Base-by-base conservation (phyloP, 1,140 invertebrate species). In the Hesperophylax magnus region DNA sequence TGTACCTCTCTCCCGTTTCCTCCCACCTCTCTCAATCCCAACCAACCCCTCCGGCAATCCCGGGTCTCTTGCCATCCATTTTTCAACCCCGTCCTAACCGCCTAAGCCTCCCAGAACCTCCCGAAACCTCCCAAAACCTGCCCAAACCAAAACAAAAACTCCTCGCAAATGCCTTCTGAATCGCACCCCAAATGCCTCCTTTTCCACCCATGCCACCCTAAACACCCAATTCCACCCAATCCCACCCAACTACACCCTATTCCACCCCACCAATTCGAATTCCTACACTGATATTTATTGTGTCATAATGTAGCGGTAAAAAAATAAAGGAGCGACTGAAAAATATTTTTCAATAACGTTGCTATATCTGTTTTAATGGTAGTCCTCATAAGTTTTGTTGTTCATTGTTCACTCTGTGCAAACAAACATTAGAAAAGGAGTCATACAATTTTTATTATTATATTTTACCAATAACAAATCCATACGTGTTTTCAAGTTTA, bases 301-400 rank as follows among this genome's bases (percentile, higher is more conserved):
- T 67, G 31, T 67, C 63, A 67, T 67, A 67, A 67, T 67, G 63
- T 67, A 67, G 27, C 63, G 17, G 31, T 67, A 67, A n/a, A 31
- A 67, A 67, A 67, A 67, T 67, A 67, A 67, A 67, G 31, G 63
- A 67, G 63, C 63, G 31, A 67, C 18, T 61, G 24, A 67, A 67
- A 67, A 27, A 67, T 67, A 67, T 67, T 67, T 67, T 31, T 31
- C 22, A 67, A 67, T 67, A 67, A 27, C 31, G 24, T 31, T 31
- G 9, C 22, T 27, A 14, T 67, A 14, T 67, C 63, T n/a, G 20
- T 61, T 61, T 61, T 61, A 24, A 61, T 61, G 58, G 58, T 5
- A 61, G 18, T 18, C n/a, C 18, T 61, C 39, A 47, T 47, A 47
- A 47, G 39, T 47, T 47, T 47, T 47, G 39, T 3, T 14, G 39